Conservation (phyloP, 2,888 invertebrate genomes). For the Gastracanthus pulcherrimus region DNA sequence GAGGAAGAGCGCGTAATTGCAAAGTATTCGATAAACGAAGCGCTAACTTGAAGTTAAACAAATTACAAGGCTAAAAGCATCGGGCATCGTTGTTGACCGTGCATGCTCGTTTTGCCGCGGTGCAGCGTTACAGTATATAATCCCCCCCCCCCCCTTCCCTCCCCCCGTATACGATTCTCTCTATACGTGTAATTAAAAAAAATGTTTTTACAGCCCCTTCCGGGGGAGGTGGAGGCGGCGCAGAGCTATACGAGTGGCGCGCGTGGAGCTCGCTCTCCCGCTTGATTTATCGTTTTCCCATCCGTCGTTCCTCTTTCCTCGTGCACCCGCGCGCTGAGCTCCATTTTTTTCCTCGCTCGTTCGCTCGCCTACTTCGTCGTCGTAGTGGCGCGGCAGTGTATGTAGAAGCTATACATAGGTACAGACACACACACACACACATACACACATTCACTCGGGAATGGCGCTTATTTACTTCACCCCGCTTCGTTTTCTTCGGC, state of each 20-base stretch:
- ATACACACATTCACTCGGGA: too few relatives aligned
- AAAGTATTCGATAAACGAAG: too few relatives aligned
- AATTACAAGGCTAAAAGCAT: too few relatives aligned
- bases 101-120: too few relatives aligned
- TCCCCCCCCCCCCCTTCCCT: too few relatives aligned
- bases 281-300: conserved; percentile 39
- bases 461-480: too few relatives aligned
- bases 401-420: neutral
- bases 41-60: too few relatives aligned
- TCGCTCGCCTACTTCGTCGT: neutral
- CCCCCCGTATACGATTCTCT: too few relatives aligned
- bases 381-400: neutral
- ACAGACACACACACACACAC: too few relatives aligned
- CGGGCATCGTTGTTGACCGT: too few relatives aligned
- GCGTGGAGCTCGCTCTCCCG: neutral
- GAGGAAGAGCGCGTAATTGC: too few relatives aligned
- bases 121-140: too few relatives aligned
- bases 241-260: neutral
- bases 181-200: conserved; percentile 19
- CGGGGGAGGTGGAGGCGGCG: neutral
- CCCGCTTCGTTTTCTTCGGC: neutral
- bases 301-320: conserved; percentile 18
- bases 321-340: neutral
- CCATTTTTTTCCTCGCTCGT: neutral
- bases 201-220: conserved; percentile 27